phyloP scores from a whole-genome alignment of 2,113 vertebrate species.

The Propithecus coquereli region DNA sequence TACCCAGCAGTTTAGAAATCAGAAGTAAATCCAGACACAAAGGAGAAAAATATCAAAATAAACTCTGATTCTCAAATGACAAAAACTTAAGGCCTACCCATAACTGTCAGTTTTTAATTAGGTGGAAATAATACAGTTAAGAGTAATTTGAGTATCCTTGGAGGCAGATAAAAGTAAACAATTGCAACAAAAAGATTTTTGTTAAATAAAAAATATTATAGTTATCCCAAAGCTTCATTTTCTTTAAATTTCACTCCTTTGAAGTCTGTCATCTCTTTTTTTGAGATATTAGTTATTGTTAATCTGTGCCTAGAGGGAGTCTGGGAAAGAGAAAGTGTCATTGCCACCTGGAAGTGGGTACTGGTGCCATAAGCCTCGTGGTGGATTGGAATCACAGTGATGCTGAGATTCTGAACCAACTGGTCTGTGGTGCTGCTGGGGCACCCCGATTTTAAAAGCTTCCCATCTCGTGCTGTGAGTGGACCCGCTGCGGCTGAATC shows the following conservation, averaged over 20 bases:
- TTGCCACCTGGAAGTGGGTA: not conserved
- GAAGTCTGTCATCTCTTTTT: not conserved
- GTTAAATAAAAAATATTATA: not conserved
- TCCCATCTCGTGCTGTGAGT: not conserved
- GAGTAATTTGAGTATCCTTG: not conserved
- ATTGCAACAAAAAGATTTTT: constrained; percentile 18
- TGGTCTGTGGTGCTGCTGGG: not conserved
- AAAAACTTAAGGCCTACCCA: not conserved
- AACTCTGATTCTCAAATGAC: not conserved
- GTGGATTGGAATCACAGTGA: not conserved
- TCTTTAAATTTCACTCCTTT: not conserved
- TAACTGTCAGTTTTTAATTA: not conserved
- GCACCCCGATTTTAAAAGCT: not conserved
- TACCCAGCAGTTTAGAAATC: not conserved
- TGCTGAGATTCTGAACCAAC: not conserved
- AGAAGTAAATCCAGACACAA: not conserved
- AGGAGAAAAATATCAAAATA: not conserved
- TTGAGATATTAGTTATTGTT: not conserved
- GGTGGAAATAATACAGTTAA: not conserved
- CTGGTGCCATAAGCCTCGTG: not conserved
- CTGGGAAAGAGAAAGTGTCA: not conserved
- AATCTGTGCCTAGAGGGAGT: not conserved
- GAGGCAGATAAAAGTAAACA: not conserved
- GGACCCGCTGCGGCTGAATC: not conserved
- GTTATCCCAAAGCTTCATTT: not conserved